Base-by-base conservation (phyloP, 1,140 invertebrate species). In the Eubasilissa regina region DNA sequence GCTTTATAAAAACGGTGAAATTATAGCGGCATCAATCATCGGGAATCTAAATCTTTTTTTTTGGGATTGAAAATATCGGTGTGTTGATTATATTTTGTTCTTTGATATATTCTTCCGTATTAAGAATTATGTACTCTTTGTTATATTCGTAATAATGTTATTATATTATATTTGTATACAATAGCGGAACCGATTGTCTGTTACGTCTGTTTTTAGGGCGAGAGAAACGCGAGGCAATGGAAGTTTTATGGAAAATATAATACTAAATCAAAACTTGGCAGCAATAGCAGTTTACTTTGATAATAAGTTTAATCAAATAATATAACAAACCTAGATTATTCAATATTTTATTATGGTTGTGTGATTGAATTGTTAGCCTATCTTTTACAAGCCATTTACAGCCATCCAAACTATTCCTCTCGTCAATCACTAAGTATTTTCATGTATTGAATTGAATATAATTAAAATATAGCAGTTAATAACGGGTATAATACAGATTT, bases 1-100 rank as follows among this genome's bases (percentile, higher is more conserved):
- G 51, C 70, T 74, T 74, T 55, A 17, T 35, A 56, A 74, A 74
- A 74, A 74, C 53, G 56, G 60, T 64, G 70, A 74, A 74, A 74
- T 74, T 74, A 74, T 19, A 58, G 21, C 51, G 21, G 21, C 70
- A 74, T 74, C 70, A 74, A 74, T 74, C 70, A 74, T 74, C 19
- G 0, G 25, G 13, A 35, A 43, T 44, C 70, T 70, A 58, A 15
- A 56, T 74, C 51, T 74, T 74, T 66, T 56, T 55, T 74, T 56
- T 56, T 56, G 70, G 56, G 9, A 74, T 48, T 12, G 13, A 4
- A 64, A 64, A 64, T 35, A 64, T 12, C 11, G 12, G 58, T 62
- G 58, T 11, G 35, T 35, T 6, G 9, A 43, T 51, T 51, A 15
- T 51, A 3, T 35, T 35, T 35, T 35, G 25, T 35, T 35, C 1